Base-by-base conservation (phyloP, 2,113 vertebrate genomes). In the Podarcis cretensis region DNA sequence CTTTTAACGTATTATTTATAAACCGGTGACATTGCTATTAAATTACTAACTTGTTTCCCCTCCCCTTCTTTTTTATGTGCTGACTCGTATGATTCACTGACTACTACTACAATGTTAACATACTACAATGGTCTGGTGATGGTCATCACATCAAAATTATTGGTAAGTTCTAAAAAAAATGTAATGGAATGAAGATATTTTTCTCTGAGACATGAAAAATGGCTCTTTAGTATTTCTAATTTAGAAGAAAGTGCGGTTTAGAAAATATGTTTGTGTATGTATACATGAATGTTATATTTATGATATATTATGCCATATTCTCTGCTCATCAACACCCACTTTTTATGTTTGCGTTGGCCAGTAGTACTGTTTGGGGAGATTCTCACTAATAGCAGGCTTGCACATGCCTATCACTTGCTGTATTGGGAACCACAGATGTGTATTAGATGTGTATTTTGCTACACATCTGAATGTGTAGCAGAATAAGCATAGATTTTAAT, bases 141-240 rank as follows among this genome's bases (percentile, higher is more conserved):
- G 90, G 32, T 76, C 1, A 14, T 87, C 93, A 91, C 1, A 0
- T 0, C 94, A 87, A 91, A 65, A 2, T n/a, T n/a, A 75, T 92
- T 90, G 96, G 97, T 97, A 96, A 97, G 97, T 97, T 81, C 91
- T 84, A 13, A 91, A 96, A 89, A 43, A 92, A 73, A n/a, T 87
- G n/a, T 77, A 90, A 89, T 85, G 82, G 59, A 89, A 27, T 81
- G 27, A 91, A 91, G 37, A 20, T 89, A 88, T 16, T 14, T 5
- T 20, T 90, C 63, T 84, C n/a, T 91, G 4, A 69, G 48, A 82
- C 20, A 66, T 76, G 63, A 78, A 8, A 1, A 37, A 63, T 63
- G 59, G 20, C 12, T 32, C 37, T 43, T 85, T 37, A 21, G 0
- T 40, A 30, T 6, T 76, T 25, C 18, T 83, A 76, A 65, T 40